phyloP scores from a whole-genome alignment of 2,888 invertebrate species.

The Yponomeuta sedellus region DNA sequence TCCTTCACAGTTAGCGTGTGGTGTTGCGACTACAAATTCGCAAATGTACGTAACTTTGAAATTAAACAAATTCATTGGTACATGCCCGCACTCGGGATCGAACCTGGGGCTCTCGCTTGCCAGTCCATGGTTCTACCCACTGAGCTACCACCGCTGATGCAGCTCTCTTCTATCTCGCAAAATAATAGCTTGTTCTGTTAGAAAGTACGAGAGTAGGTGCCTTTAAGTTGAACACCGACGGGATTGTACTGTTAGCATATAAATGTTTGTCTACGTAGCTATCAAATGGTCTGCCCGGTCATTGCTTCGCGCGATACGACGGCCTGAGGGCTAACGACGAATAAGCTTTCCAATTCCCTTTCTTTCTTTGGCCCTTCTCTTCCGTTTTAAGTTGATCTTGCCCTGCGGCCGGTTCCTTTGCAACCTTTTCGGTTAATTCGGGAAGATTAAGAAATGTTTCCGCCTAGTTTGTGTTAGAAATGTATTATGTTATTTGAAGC shows the following conservation, averaged over 20 bases:
- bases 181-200: background rate
- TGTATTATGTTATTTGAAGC: no score
- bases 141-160: no score
- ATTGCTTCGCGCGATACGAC: conserved; percentile 22
- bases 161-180: no score
- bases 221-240: background rate
- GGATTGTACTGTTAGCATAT: conserved; percentile 36
- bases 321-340: conserved; percentile 40
- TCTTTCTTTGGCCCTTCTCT: background rate
- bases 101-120: no score
- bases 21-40: no score
- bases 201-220: background rate
- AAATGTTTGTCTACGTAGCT: conserved; percentile 34
- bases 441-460: no score
- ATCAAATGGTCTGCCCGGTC: conserved; percentile 34
- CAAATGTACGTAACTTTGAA: no score
- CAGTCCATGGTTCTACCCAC: no score
- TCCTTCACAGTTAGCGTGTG: no score
- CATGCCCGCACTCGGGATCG: no score
- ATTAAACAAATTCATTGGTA: no score
- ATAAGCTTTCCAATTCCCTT: conserved; percentile 45
- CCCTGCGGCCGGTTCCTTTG: background rate
- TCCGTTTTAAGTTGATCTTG: background rate
- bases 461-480: no score
- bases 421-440: background rate